Percentiles rank a stretch among this genome's conserved stretches.
phyloP scores from a whole-genome alignment of 2,113 vertebrate genomes.

The Siniperca chuatsi region DNA sequence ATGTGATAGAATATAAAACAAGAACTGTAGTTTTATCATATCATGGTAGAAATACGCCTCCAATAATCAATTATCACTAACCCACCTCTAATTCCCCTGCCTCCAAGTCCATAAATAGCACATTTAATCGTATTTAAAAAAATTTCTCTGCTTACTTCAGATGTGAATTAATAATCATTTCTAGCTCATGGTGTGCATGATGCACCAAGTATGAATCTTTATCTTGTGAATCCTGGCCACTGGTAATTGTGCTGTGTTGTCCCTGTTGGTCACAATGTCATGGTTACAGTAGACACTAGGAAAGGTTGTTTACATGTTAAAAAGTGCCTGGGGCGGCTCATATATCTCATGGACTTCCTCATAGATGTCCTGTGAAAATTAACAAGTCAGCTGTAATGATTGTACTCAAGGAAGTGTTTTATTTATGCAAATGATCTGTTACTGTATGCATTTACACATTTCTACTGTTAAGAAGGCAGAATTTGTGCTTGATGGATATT shows the following conservation, averaged over 20 bases:
- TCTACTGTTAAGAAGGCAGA: not conserved
- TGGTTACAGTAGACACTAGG: constrained; percentile 60
- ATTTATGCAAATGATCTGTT: not conserved
- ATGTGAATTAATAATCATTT: not conserved
- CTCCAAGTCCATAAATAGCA: not conserved
- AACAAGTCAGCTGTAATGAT: not conserved
- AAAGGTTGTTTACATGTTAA: constrained; percentile 74
- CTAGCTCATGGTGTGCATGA: not conserved
- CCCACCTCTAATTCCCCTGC: not conserved
- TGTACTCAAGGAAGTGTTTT: not conserved
- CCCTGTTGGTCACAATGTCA: constrained; percentile 44
- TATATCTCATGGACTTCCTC: constrained; percentile 38
- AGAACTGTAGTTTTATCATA: not conserved
- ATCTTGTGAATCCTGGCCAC: not conserved
- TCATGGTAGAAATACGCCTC: not conserved
- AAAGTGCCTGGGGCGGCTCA: constrained; percentile 34
- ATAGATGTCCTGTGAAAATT: constrained; percentile 9
- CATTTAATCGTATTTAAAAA: not conserved
- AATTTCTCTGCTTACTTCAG: not conserved
- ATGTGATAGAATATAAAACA: not conserved
- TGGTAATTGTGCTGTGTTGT: constrained; percentile 1
- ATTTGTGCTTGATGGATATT: not conserved
- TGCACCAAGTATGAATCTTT: not conserved
- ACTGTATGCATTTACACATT: not conserved
- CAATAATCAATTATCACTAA: not conserved